Conservation (phyloP, 2,888 invertebrate genomes). For the Drosophila monieri region DNA sequence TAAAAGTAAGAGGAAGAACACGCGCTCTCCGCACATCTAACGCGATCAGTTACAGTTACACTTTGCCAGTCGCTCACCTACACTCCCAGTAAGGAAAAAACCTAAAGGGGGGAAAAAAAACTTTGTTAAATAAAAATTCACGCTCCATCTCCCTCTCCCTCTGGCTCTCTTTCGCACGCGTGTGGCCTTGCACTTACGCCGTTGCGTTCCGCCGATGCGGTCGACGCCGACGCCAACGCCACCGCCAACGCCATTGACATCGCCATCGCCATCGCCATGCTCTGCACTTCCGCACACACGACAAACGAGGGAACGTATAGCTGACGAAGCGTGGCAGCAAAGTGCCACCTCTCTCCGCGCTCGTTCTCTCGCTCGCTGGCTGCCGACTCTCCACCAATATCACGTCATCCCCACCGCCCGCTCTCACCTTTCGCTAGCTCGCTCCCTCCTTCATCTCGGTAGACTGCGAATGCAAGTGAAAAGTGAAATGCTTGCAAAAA, state of each 20-base stretch:
- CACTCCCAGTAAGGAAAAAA: conserved; percentile 7
- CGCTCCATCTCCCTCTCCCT: conserved; percentile 16
- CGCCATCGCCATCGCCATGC: conserved; percentile 48
- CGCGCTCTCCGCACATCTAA: conserved; percentile 54
- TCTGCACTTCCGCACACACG: conserved; percentile 71
- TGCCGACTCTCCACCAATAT: background rate
- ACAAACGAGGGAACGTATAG: conserved; percentile 44
- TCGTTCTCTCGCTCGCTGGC: conserved; percentile 13
- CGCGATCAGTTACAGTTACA: conserved; percentile 72
- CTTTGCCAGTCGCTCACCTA: conserved; percentile 48
- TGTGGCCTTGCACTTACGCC: conserved; percentile 65
- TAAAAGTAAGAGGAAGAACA: background rate
- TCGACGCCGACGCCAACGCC: conserved; percentile 22
- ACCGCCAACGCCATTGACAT: conserved; percentile 40
- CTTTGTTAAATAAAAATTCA: conserved; percentile 6
- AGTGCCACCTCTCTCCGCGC: conserved; percentile 15
- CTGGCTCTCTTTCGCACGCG: conserved; percentile 62
- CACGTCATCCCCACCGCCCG: conserved; percentile 5
- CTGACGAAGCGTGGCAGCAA: conserved; percentile 48
- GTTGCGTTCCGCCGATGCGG: conserved; percentile 41
- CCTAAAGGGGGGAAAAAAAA: background rate
- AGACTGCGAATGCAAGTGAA: conserved; percentile 59
- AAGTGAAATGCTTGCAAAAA: conserved; percentile 70
- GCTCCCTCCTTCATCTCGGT: conserved; percentile 54
- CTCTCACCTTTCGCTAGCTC: conserved; percentile 3